These are phyloP conservation scores for Conger conger DNA, from an alignment of 2,113 vertebrate species.

Conservation along the genomic window DNA sequence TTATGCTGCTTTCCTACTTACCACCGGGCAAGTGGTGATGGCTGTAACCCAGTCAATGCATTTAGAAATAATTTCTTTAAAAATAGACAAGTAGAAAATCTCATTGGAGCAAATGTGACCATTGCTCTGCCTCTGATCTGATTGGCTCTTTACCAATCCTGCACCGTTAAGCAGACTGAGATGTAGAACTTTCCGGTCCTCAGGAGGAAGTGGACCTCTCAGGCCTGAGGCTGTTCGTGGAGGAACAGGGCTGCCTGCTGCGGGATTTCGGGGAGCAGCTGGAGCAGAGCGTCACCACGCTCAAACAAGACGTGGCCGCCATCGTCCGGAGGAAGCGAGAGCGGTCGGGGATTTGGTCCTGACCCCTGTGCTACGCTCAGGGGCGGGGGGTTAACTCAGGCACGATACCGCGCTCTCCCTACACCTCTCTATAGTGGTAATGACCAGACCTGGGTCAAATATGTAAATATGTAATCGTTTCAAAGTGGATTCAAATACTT, in stretches of 20 bases:
- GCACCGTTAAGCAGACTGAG: not conserved
- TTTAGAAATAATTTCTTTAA: too few species aligned
- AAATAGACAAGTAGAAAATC: too few species aligned
- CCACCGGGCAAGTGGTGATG: too few species aligned
- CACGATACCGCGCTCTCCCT: not conserved
- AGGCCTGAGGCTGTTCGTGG: slow-evolving; percentile 71
- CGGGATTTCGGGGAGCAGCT: slow-evolving; percentile 78
- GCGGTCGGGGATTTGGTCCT: slow-evolving; percentile 62
- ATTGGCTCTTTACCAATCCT: slow-evolving; percentile 1
- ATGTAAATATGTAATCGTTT: too few species aligned
- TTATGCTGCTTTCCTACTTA: too few species aligned
- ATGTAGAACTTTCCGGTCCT: slow-evolving; percentile 5
- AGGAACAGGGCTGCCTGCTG: slow-evolving; percentile 73
- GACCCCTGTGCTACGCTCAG: not conserved
- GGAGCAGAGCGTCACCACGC: slow-evolving; percentile 72
- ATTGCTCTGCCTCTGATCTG: not conserved
- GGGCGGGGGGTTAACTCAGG: not conserved
- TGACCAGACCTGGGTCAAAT: too few species aligned
- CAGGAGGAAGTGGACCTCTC: slow-evolving; percentile 78
- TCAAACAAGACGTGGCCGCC: slow-evolving; percentile 82
- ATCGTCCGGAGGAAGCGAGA: slow-evolving; percentile 81
- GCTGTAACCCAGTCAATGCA: too few species aligned
- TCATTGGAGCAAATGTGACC: too few species aligned
- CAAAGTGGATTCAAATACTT: too few species aligned
- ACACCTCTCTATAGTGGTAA: not conserved